Conservation (phyloP, 92 coral and sea anemone species). For the Porites evermanni region DNA sequence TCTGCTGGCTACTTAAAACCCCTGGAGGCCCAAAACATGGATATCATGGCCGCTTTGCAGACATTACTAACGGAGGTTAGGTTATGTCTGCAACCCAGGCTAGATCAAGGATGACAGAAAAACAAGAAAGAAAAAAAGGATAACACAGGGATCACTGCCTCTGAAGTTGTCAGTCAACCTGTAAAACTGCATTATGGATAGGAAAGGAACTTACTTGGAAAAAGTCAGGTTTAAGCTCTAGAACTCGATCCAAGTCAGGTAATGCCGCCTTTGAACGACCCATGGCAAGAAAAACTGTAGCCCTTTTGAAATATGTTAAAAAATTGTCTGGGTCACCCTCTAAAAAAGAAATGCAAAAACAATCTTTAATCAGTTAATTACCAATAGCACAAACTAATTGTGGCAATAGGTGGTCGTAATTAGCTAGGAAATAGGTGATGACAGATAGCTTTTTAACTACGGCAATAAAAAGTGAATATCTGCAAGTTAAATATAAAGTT, state of each 20-base stretch:
- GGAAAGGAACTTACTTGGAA: slow-evolving; percentile 69
- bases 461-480: background rate
- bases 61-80: too few relatives aligned
- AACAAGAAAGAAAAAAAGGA: too few relatives aligned
- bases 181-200: too few relatives aligned
- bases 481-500: background rate
- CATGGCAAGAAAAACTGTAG: slow-evolving; percentile 96
- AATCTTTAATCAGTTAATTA: too few relatives aligned
- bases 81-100: too few relatives aligned
- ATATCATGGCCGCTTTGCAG: too few relatives aligned
- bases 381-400: background rate
- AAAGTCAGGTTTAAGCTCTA: slow-evolving; percentile 92
- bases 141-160: too few relatives aligned
- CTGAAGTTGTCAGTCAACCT: too few relatives aligned
- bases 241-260: slow-evolving; percentile 93
- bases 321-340: slow-evolving; percentile 98
- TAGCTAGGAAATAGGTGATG: background rate
- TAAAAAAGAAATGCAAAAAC: slow-evolving; percentile 30
- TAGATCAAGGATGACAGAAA: too few relatives aligned
- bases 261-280: slow-evolving; percentile 97
- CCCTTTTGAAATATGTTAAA: slow-evolving; percentile 95
- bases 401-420: background rate
- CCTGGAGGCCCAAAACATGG: too few relatives aligned
- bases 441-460: too few relatives aligned
- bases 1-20: too few relatives aligned